Base-by-base conservation (phyloP, 2,888 invertebrate species). In the Ichneumoninae sp. region DNA sequence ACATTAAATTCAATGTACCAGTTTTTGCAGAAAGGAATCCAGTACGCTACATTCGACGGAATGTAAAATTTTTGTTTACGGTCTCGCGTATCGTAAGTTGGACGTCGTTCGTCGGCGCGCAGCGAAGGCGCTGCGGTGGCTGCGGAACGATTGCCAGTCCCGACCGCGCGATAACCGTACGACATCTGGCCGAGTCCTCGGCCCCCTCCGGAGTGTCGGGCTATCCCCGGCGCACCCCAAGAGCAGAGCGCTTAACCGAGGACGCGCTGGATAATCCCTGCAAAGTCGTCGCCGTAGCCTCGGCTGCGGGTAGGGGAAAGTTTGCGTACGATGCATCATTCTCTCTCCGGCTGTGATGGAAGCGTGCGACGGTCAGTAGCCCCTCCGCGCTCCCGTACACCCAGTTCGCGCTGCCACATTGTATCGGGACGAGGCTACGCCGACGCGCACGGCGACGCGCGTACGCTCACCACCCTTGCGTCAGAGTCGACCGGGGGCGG, bases 281-380 rank as follows among this genome's bases (percentile, higher is more conserved):
- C 22, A 70, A 52, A 50, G 22, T 40, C 47, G 44, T 47, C 62
- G 40, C 5, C 40, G 40, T 40, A 0, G 36, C 6, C n/a, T 16
- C 3, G 0, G 16, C 6, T 10, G 30, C 26, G 40, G 54, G 75
- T 57, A 22, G 44, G 79, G 75, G 79, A 30, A 62, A 66, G 75
- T 82, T 81, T 82, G 50, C 75, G 54, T 69, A 79, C 65, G 84
- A 85, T 80, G 84, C 79, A 85, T 82, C 84, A 76, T 75, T 33
- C 36, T 30, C 66, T 54, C 26, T 69, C 65, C 70, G 10, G 66
- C 26, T 36, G 62, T 3, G 10, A 71, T 69, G 22, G 40, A 4
- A 16, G 13, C 60, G 66, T 52, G 26, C 36, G 19, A 57, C 44
- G 81, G 65, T 66, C 81, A 60, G 62, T 75, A 8, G 52, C 52